Percentiles rank a stretch among this genome's conserved stretches.
Evolutionary conservation across 53 echinoderm and acorn worm species (phyloP).

Genomic region (Mesocentrotus franciscanus): DNA sequence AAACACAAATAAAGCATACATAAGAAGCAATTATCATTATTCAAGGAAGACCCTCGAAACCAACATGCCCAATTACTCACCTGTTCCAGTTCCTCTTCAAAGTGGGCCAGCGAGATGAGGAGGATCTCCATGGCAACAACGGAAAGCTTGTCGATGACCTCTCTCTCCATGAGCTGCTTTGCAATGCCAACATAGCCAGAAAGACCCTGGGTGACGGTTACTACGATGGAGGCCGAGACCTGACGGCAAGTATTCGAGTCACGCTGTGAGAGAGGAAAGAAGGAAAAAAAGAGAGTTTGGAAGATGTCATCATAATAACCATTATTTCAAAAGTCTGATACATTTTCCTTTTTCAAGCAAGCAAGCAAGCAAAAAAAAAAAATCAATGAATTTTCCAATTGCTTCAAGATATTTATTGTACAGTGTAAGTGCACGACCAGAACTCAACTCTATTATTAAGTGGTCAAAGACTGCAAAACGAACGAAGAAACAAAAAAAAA

Average conservation of each 20-base stretch:
- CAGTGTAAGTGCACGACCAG: too few relatives aligned
- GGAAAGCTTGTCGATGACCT: conserved; percentile 85
- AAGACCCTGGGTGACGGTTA: conserved; percentile 74
- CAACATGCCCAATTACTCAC: conserved; percentile 49
- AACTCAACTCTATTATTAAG: too few relatives aligned
- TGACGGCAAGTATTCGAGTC: conserved; percentile 79
- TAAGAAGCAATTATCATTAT: not conserved
- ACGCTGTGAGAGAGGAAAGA: conserved; percentile 4
- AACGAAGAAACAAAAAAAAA: not conserved
- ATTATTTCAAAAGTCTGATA: not conserved
- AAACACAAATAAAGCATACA: too few relatives aligned
- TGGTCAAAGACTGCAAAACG: too few relatives aligned
- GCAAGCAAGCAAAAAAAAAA: not conserved
- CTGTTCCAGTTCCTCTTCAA: conserved; percentile 79
- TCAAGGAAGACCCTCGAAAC: not conserved
- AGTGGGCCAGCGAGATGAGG: conserved; percentile 81
- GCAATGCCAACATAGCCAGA: conserved; percentile 72
- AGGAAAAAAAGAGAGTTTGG: not conserved
- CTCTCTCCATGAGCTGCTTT: conserved; percentile 74
- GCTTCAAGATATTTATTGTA: too few relatives aligned
- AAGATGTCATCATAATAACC: not conserved
- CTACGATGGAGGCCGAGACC: conserved; percentile 85
- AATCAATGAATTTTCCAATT: too few relatives aligned
- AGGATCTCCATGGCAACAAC: conserved; percentile 91
- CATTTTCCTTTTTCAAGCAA: not conserved